phyloP scores from a whole-genome alignment of 1,140 invertebrate species.

The Rhopalosiphum maidis region DNA sequence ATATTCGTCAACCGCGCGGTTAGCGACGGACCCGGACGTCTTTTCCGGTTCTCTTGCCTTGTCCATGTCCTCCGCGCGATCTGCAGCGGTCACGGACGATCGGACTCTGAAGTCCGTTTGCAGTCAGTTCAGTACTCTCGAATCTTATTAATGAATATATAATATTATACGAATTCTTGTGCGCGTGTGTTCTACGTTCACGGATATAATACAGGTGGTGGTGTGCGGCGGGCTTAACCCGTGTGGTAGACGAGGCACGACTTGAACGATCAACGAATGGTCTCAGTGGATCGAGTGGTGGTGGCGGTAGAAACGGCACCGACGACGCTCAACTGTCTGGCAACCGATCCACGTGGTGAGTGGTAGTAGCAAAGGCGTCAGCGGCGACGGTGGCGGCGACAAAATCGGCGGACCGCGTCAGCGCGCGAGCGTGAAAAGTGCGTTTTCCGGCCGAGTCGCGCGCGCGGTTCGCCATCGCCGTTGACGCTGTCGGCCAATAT shows the following conservation, averaged over 20 bases:
- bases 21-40: neutral
- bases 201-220: neutral
- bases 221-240: neutral
- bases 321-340: slow-evolving; percentile 12
- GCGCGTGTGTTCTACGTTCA: neutral
- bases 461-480: neutral
- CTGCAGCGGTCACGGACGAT: neutral
- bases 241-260: neutral
- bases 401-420: neutral
- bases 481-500: neutral
- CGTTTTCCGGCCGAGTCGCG: slow-evolving; percentile 22
- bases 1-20: neutral
- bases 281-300: neutral
- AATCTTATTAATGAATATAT: neutral
- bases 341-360: slow-evolving; percentile 48
- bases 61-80: neutral
- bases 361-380: neutral
- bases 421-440: neutral
- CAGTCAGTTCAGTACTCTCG: neutral
- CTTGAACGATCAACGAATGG: neutral
- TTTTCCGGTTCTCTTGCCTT: neutral
- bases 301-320: neutral
- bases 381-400: neutral
- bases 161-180: neutral
- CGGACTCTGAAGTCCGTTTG: neutral